Percentiles rank a stretch among this genome's conserved stretches.
These are phyloP conservation scores for Cyanocitta stelleri DNA, from an alignment of 2,113 vertebrate genomes.

Conservation along the genomic window DNA sequence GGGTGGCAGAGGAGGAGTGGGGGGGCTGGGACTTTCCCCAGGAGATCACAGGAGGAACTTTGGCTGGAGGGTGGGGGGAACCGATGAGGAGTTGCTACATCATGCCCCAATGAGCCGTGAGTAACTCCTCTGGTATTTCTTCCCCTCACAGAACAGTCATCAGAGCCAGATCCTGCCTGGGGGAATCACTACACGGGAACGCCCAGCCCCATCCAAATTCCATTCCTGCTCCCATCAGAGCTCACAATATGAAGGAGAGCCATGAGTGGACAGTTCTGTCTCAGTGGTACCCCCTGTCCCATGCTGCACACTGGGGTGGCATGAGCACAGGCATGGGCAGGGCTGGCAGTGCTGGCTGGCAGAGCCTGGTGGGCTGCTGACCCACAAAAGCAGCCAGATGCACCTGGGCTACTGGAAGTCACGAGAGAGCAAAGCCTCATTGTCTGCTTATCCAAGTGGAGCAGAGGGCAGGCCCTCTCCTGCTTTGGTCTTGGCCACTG, in stretches of 20 bases:
- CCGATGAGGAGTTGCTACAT: constrained; percentile 61
- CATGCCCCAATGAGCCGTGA: constrained; percentile 55
- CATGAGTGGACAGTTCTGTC: neutral
- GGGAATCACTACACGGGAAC: constrained; percentile 33
- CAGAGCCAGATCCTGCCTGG: constrained; percentile 51
- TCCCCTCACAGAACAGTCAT: constrained; percentile 46
- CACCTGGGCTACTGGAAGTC: neutral
- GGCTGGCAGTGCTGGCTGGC: neutral
- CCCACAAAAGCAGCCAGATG: neutral
- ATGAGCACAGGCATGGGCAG: neutral
- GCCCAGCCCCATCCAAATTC: constrained; percentile 55
- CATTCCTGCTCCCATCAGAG: constrained; percentile 28
- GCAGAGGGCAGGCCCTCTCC: neutral
- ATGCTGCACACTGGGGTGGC: neutral
- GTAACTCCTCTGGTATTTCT: constrained; percentile 68
- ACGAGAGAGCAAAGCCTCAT: neutral
- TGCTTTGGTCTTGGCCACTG: neutral
- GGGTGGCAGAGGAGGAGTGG: constrained; percentile 8
- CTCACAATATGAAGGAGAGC: neutral
- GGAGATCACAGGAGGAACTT: constrained; percentile 60
- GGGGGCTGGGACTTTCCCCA: constrained; percentile 52
- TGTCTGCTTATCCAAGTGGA: neutral
- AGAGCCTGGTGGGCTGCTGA: neutral
- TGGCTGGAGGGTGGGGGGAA: constrained; percentile 51
- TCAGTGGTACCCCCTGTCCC: neutral